phyloP scores from a whole-genome alignment of 1,140 invertebrate species.

The Diorhabda carinulata region DNA sequence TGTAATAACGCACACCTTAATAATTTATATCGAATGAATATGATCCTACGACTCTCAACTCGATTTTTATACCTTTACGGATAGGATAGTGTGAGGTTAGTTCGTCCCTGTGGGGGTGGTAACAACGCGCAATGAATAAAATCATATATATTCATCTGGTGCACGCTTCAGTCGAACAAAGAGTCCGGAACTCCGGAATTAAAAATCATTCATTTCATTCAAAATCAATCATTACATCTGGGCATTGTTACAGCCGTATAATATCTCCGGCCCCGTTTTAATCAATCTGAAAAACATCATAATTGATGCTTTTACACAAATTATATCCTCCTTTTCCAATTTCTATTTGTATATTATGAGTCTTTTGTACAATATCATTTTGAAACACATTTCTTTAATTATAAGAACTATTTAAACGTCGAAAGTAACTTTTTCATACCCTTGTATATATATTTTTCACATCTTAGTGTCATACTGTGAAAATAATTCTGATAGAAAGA shows the following conservation, averaged over 20 bases:
- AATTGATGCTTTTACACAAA: conserved; percentile 20
- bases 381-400: too few relatives aligned
- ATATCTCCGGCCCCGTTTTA: conserved; percentile 28
- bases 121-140: conserved; percentile 42
- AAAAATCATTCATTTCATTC: conserved; percentile 41
- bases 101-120: conserved; percentile 14
- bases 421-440: too few relatives aligned
- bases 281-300: conserved; percentile 27
- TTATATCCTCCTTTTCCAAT: conserved; percentile 7
- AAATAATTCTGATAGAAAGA: too few relatives aligned
- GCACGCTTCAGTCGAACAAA: conserved; percentile 32
- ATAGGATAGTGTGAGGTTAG: not conserved
- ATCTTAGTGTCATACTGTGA: too few relatives aligned
- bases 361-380: too few relatives aligned
- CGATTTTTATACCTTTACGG: too few relatives aligned
- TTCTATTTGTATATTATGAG: not conserved
- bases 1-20: too few relatives aligned
- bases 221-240: conserved; percentile 40
- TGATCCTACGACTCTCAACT: too few relatives aligned
- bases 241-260: conserved; percentile 27
- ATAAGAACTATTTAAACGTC: too few relatives aligned
- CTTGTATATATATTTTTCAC: too few relatives aligned
- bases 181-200: conserved; percentile 33
- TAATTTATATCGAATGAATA: too few relatives aligned
- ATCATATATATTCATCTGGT: conserved; percentile 38